These are phyloP conservation scores for Poeciliopsis paucimaculata DNA, from an alignment of 2,797 vertebrate species.

Conservation along the genomic window DNA sequence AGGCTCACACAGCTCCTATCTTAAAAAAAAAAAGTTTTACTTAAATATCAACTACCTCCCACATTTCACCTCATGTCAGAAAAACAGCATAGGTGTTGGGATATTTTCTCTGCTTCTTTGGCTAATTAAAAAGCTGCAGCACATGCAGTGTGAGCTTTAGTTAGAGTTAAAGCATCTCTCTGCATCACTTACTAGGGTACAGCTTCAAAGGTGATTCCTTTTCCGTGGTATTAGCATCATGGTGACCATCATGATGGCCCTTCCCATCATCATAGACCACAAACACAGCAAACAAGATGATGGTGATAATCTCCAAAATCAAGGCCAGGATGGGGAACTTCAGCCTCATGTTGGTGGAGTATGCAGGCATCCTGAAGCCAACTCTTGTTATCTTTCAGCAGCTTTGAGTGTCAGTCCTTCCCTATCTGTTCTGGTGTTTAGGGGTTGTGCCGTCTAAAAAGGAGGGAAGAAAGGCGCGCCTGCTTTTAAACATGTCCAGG, in stretches of 20 bases:
- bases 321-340: constrained; percentile 89
- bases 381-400: constrained; percentile 51
- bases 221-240: constrained; percentile 29
- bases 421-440: constrained; percentile 41
- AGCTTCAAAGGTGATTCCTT: constrained; percentile 58
- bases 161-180: constrained; percentile 8
- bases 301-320: constrained; percentile 84
- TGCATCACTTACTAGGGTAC: constrained; percentile 89
- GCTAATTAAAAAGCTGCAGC: constrained; percentile 10
- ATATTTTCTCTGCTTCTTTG: constrained; percentile 3
- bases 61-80: not conserved
- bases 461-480: constrained; percentile 53
- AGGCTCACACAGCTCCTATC: not conserved
- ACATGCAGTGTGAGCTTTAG: not conserved
- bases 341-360: constrained; percentile 89
- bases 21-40: not conserved
- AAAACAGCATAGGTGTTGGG: not conserved
- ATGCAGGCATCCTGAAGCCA: constrained; percentile 76
- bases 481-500: constrained; percentile 73
- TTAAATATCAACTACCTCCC: not conserved
- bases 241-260: constrained; percentile 5
- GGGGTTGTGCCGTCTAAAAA: constrained; percentile 74
- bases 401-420: constrained; percentile 22
- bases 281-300: constrained; percentile 87
- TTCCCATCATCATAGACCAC: constrained; percentile 80